phyloP scores from a whole-genome alignment of 1,140 invertebrate species.

The Hylaeus volcanicus region DNA sequence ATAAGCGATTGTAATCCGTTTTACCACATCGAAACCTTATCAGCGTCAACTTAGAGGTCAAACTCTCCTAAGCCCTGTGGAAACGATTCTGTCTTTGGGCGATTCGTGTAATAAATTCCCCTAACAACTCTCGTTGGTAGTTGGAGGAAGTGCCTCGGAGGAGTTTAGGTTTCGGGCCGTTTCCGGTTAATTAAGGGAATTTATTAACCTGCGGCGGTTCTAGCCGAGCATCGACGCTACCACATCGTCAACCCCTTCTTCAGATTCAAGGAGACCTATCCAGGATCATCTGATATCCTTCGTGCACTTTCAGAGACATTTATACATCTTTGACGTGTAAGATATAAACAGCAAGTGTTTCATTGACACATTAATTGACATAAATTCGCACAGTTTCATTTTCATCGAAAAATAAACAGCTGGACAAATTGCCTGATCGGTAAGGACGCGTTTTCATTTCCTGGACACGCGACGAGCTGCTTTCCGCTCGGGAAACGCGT shows the following conservation, averaged over 20 bases:
- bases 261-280: neutral
- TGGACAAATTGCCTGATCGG: too few species aligned
- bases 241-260: neutral
- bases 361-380: too few species aligned
- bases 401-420: too few species aligned
- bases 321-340: too few species aligned
- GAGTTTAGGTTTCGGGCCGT: constrained; percentile 12
- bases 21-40: constrained; percentile 25
- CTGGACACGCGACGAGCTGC: neutral
- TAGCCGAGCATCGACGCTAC: constrained; percentile 7
- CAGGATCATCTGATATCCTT: neutral
- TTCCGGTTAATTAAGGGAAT: constrained; percentile 45
- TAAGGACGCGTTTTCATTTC: constrained; percentile 1
- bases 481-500: neutral
- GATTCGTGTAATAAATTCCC: constrained; percentile 42
- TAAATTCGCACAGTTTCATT: too few species aligned
- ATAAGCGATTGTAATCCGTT: neutral
- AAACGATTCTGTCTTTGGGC: constrained; percentile 40
- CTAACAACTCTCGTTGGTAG: constrained; percentile 35
- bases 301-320: neutral
- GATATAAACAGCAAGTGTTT: too few species aligned
- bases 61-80: neutral
- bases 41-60: neutral
- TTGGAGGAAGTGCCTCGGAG: constrained; percentile 11
- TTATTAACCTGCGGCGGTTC: constrained; percentile 29